These are phyloP conservation scores for Caenorhabditis tropicalis DNA, from an alignment of 1,140 invertebrate species.

Conservation along the genomic window DNA sequence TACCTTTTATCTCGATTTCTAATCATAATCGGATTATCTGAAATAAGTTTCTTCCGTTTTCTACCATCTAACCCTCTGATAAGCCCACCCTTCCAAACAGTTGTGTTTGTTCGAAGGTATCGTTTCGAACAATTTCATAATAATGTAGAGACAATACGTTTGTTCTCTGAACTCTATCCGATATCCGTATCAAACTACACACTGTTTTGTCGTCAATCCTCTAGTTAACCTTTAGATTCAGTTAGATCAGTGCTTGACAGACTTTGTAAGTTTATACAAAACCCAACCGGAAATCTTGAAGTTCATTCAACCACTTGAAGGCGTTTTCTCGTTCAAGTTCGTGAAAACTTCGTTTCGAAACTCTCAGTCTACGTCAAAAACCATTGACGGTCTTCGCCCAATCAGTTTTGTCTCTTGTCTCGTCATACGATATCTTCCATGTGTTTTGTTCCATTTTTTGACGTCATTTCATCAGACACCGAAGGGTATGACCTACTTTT, in stretches of 20 bases:
- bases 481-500: conserved; percentile 20
- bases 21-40: no score
- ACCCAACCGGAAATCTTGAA: not conserved
- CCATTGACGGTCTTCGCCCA: conserved; percentile 1
- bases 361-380: not conserved
- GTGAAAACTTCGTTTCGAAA: not conserved
- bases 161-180: no score
- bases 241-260: not conserved
- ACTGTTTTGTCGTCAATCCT: no score
- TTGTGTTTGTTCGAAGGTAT: no score
- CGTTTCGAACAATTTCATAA: no score
- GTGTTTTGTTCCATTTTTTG: conserved; percentile 3
- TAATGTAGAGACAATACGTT: no score
- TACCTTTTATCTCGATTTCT: no score
- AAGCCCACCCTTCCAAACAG: no score
- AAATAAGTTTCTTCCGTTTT: no score
- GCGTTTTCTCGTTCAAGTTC: not conserved
- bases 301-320: not conserved
- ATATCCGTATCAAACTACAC: not conserved
- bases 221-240: no score
- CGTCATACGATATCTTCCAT: not conserved
- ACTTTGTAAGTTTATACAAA: not conserved
- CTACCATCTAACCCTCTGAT: no score
- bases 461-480: not conserved
- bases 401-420: not conserved